Evolutionary conservation across 2,888 invertebrate species (phyloP).

Genomic region (Patella depressa): DNA sequence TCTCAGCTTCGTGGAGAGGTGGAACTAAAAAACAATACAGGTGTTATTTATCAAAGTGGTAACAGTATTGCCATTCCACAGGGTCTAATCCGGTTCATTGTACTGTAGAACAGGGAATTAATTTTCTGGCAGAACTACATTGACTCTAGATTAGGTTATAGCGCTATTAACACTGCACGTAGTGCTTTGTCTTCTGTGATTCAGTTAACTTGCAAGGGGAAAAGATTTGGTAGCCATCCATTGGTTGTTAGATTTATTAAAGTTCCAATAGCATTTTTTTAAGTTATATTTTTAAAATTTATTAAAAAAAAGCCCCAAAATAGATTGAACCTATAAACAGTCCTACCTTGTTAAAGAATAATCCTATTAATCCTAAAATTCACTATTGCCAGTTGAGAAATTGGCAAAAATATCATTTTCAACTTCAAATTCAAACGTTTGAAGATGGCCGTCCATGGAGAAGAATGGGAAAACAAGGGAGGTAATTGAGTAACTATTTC

Average conservation of each 20-base stretch:
- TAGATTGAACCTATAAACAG: too few species aligned
- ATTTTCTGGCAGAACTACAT: conserved; percentile 28
- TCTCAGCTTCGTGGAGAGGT: conserved; percentile 25
- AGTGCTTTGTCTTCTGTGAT: conserved; percentile 23
- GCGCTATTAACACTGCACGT: conserved; percentile 32
- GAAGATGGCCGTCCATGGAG: too few species aligned
- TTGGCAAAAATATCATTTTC: too few species aligned
- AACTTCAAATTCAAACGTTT: too few species aligned
- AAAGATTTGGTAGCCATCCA: conserved; percentile 20
- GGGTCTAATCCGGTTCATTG: conserved; percentile 24
- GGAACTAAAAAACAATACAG: conserved; percentile 32
- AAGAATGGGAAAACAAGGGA: too few species aligned
- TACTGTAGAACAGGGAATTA: conserved; percentile 26
- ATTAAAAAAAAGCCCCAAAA: too few species aligned
- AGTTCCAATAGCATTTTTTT: too few species aligned
- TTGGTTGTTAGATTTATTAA: conserved; percentile 13
- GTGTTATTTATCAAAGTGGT: conserved; percentile 28
- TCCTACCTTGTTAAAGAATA: too few species aligned
- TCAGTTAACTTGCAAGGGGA: background rate
- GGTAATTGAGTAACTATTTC: too few species aligned
- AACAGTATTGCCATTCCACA: conserved; percentile 28
- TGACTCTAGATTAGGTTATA: conserved; percentile 25
- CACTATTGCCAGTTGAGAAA: too few species aligned
- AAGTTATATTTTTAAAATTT: too few species aligned
- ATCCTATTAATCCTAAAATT: too few species aligned